Percentiles rank a stretch among this genome's conserved stretches.
These are phyloP conservation scores for Gymnoscopelus braueri DNA, from an alignment of 2,797 vertebrate species.

Conservation along the genomic window DNA sequence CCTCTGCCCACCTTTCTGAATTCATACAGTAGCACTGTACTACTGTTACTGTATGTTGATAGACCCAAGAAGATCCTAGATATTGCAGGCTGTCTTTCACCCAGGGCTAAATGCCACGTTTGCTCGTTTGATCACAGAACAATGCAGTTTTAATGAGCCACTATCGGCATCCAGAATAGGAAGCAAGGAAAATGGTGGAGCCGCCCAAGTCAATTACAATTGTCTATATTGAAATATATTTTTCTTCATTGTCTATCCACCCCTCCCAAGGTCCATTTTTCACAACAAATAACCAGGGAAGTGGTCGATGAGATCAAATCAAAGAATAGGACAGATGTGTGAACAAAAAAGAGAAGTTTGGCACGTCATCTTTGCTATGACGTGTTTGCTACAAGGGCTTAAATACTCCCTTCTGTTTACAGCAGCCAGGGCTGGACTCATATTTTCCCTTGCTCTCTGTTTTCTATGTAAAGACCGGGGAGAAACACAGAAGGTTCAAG, in stretches of 20 bases:
- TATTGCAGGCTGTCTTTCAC: constrained; percentile 62
- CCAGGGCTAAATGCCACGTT: constrained; percentile 72
- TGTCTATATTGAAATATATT: constrained; percentile 19
- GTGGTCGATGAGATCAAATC: constrained; percentile 32
- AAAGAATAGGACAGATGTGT: constrained; percentile 8
- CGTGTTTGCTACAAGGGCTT: constrained; percentile 41
- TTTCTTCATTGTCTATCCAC: constrained; percentile 64
- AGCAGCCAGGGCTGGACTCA: constrained; percentile 56
- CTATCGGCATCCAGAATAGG: constrained; percentile 61
- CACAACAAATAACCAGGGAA: constrained; percentile 43
- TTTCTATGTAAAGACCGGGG: constrained; percentile 53
- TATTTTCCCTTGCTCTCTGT: constrained; percentile 53
- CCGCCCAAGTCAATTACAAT: constrained; percentile 68
- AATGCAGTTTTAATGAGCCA: constrained; percentile 81
- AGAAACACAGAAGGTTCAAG: constrained; percentile 31
- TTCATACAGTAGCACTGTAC: constrained; percentile 25
- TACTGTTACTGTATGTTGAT: no score
- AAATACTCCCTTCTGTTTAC: constrained; percentile 63
- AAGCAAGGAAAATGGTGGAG: constrained; percentile 63
- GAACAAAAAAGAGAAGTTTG: constrained; percentile 34
- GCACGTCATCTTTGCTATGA: constrained; percentile 31
- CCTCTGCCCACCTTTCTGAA: constrained; percentile 39
- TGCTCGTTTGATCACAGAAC: constrained; percentile 65
- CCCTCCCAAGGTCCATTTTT: constrained; percentile 53
- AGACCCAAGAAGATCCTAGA: constrained; percentile 55